These are phyloP conservation scores for Holothuria glaberrima DNA, from an alignment of 35 echinoderm and acorn worm species.

Conservation along the genomic window DNA sequence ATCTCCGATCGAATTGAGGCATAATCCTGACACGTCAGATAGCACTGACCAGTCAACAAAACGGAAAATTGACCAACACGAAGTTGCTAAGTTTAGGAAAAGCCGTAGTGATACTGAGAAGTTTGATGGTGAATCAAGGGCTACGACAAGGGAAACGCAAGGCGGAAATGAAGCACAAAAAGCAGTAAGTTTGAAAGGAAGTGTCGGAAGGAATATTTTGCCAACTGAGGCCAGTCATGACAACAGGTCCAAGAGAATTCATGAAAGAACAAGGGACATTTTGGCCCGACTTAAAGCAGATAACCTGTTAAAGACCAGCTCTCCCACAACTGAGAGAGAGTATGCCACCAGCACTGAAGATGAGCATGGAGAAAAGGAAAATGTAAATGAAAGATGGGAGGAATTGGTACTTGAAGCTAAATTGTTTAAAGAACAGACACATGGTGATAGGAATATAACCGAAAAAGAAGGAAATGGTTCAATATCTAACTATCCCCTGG, in stretches of 20 bases:
- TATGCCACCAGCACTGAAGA: too few species aligned
- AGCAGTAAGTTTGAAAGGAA: background rate
- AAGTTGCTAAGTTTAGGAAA: too few species aligned
- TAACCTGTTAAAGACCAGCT: constrained; percentile 15
- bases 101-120: background rate
- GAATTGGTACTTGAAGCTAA: constrained; percentile 13
- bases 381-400: too few species aligned
- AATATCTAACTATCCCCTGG: too few species aligned
- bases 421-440: constrained; percentile 17
- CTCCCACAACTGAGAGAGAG: background rate
- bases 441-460: background rate
- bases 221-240: constrained; percentile 28
- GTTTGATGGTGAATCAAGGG: background rate
- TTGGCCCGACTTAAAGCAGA: constrained; percentile 64
- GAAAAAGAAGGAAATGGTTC: background rate
- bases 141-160: background rate
- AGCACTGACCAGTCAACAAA: background rate
- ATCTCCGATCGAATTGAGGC: too few species aligned
- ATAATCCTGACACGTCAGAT: background rate
- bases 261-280: constrained; percentile 73
- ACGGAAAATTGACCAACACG: too few species aligned
- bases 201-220: background rate
- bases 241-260: constrained; percentile 53
- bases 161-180: background rate
- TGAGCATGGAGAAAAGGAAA: too few species aligned